A percentile compares a stretch with the other conserved stretches of the same genome.
These are phyloP conservation scores for Polymixis lichenea DNA, from an alignment of 2,888 invertebrate species.

Conservation along the genomic window DNA sequence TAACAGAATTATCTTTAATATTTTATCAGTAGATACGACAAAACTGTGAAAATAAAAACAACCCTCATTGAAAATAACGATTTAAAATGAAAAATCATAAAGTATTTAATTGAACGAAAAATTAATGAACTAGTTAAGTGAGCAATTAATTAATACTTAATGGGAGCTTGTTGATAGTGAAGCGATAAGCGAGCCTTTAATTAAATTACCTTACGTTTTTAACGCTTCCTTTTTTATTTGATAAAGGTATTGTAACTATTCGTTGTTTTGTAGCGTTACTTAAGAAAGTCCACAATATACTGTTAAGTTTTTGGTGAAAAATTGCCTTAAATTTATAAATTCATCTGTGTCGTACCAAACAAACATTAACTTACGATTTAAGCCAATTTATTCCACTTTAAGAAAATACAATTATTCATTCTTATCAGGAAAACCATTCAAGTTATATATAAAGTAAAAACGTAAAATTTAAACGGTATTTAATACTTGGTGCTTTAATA, in stretches of 20 bases:
- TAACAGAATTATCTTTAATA: background rate
- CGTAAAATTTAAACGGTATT: too few relatives aligned
- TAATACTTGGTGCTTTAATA: too few relatives aligned
- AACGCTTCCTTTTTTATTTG: slow-evolving; percentile 43
- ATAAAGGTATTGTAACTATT: slow-evolving; percentile 3
- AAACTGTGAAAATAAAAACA: slow-evolving; percentile 8
- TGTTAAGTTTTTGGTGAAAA: background rate
- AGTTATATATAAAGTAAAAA: too few relatives aligned
- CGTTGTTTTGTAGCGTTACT: background rate
- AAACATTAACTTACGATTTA: background rate
- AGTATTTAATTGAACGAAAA: slow-evolving; percentile 14
- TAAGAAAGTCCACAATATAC: background rate
- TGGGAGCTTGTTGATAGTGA: slow-evolving; percentile 42
- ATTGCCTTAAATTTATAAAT: background rate
- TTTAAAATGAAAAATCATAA: slow-evolving; percentile 17
- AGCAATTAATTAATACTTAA: slow-evolving; percentile 51
- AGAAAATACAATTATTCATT: too few relatives aligned
- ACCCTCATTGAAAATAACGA: background rate
- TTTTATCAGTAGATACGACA: background rate
- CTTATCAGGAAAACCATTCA: too few relatives aligned
- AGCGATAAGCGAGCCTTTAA: slow-evolving; percentile 49
- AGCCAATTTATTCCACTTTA: too few relatives aligned
- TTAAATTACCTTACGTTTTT: slow-evolving; percentile 35
- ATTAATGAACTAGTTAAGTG: slow-evolving; percentile 33
- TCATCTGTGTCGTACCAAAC: background rate